Percentiles rank a stretch among this genome's conserved stretches.
Conservation (phyloP, 2,888 invertebrate species). For the Plebejus melissa region DNA sequence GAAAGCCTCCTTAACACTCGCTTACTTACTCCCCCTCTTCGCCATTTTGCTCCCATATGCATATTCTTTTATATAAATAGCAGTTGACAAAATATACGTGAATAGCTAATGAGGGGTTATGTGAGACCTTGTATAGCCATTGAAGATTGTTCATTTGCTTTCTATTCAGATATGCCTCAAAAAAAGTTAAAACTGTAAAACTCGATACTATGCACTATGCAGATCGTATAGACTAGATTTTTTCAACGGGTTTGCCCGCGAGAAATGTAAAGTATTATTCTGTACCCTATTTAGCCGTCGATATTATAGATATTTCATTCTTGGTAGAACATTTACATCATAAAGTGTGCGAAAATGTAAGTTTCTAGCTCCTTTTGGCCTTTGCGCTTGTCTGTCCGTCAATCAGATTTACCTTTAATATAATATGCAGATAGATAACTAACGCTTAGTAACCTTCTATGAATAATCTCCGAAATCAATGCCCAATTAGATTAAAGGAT, state of each 20-base stretch:
- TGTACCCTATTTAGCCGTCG: too few relatives aligned
- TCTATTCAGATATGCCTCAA: constrained; percentile 3
- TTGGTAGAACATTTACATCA: neutral
- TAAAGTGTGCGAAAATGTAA: too few relatives aligned
- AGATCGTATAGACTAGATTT: neutral
- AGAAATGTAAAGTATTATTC: too few relatives aligned
- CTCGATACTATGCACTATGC: neutral
- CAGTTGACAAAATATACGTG: constrained; percentile 4
- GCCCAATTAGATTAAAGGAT: constrained; percentile 10
- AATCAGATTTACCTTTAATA: neutral
- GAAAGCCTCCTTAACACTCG: constrained; percentile 18
- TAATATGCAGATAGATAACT: neutral
- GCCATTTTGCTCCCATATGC: neutral
- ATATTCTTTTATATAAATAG: constrained; percentile 1
- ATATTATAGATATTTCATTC: neutral
- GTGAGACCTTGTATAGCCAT: constrained; percentile 7
- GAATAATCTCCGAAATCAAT: neutral
- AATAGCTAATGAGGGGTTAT: constrained; percentile 10
- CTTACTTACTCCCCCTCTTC: neutral
- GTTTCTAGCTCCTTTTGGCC: neutral
- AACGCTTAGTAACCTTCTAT: neutral
- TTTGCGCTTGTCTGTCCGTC: neutral
- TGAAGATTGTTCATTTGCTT: constrained; percentile 9
- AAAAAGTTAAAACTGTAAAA: neutral
- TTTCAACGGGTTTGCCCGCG: too few relatives aligned